Evolutionary conservation across 2,888 invertebrate genomes (phyloP).

Genomic region (Caenorhabditis macrosperma): DNA sequence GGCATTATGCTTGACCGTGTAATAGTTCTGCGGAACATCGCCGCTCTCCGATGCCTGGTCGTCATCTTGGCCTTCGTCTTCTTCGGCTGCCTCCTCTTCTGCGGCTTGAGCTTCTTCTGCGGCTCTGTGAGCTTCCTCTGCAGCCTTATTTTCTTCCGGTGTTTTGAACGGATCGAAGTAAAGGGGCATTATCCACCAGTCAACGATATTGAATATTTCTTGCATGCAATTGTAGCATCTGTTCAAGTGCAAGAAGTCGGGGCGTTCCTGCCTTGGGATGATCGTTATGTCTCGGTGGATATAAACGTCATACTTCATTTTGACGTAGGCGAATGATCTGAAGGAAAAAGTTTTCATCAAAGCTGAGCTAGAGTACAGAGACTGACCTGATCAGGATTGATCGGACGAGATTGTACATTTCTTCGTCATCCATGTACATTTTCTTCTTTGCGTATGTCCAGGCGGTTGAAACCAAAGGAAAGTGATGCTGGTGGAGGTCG

Average conservation of each 20-base stretch:
- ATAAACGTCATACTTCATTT: slow-evolving; percentile 2
- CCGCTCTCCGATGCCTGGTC: too few relatives aligned
- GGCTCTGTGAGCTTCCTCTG: too few relatives aligned
- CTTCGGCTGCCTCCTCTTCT: too few relatives aligned
- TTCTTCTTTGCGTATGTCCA: slow-evolving; percentile 2
- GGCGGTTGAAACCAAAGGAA: neutral
- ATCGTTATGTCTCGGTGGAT: too few relatives aligned
- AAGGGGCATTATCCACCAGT: neutral
- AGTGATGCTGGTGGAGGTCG: neutral
- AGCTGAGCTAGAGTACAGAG: too few relatives aligned
- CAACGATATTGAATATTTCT: neutral
- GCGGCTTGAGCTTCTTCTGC: too few relatives aligned
- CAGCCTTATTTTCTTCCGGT: neutral
- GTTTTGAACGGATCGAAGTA: neutral
- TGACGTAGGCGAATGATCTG: neutral
- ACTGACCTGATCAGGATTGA: neutral
- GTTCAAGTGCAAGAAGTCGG: neutral
- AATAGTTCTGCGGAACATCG: too few relatives aligned
- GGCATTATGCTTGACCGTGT: too few relatives aligned
- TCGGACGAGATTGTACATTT: neutral
- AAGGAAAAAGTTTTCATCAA: neutral
- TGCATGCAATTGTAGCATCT: neutral
- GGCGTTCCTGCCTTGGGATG: neutral
- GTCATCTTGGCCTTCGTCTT: too few relatives aligned
- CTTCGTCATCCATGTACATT: neutral